Conservation (phyloP, 2,797 vertebrate genomes). For the Synaphobranchus kaupii region DNA sequence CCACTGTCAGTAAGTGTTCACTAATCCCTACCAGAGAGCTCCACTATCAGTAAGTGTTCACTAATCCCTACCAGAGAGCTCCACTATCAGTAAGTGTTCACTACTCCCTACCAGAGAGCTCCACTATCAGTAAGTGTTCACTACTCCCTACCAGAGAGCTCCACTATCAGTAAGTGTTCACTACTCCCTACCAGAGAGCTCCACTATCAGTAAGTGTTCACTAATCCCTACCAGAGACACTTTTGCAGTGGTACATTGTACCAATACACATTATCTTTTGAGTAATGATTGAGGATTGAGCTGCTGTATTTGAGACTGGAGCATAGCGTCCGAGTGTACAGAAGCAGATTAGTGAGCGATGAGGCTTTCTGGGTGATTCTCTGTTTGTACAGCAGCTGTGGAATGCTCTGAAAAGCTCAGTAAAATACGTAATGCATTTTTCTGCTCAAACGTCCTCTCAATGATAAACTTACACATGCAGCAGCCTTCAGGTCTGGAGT, state of each 20-base stretch:
- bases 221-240: not conserved
- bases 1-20: not conserved
- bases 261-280: too few species aligned
- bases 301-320: not conserved
- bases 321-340: not conserved
- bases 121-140: not conserved
- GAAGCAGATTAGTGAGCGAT: not conserved
- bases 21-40: not conserved
- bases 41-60: not conserved
- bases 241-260: too few species aligned
- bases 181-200: not conserved
- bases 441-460: not conserved
- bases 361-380: not conserved
- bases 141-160: not conserved
- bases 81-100: not conserved
- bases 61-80: not conserved
- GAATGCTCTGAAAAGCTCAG: not conserved
- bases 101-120: not conserved
- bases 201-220: not conserved
- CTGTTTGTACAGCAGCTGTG: not conserved
- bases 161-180: slow-evolving; percentile 1
- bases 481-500: not conserved
- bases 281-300: not conserved
- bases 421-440: not conserved
- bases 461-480: not conserved